Conservation (phyloP, 2,888 invertebrate genomes). For the Allacma fusca region DNA sequence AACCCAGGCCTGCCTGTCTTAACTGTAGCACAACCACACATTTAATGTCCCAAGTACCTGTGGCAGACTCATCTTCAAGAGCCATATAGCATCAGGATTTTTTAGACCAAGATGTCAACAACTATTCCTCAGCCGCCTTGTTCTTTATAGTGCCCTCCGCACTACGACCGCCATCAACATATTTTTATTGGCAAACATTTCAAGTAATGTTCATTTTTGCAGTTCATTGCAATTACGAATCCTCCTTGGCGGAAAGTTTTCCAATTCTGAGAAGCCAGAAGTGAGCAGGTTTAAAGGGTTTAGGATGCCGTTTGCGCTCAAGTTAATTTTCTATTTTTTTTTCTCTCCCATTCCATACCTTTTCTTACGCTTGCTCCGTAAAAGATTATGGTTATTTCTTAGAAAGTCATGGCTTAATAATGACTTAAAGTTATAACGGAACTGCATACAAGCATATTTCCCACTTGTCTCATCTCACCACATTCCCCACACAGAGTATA, state of each 20-base stretch:
- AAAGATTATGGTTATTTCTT: background rate
- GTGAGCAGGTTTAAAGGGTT: no score
- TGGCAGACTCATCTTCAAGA: background rate
- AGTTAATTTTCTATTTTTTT: no score
- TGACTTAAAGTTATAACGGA: constrained; percentile 11
- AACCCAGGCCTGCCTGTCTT: background rate
- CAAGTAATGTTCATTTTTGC: constrained; percentile 6
- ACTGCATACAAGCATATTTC: background rate
- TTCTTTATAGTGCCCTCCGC: background rate
- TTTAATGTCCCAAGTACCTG: background rate
- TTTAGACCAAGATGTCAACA: background rate
- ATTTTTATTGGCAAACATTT: constrained; percentile 11
- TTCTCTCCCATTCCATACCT: background rate
- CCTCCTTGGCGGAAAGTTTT: background rate
- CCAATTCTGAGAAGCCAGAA: background rate
- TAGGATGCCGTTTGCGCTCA: no score
- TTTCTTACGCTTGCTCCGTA: background rate
- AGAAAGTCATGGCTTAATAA: background rate
- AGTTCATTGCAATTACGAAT: background rate
- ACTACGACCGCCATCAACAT: background rate
- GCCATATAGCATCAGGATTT: background rate
- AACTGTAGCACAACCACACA: background rate
- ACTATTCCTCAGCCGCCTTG: background rate
- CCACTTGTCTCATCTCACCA: background rate
- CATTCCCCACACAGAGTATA: background rate